These are phyloP conservation scores for Papilio xuthus DNA, from an alignment of 1,140 invertebrate genomes.

Conservation along the genomic window DNA sequence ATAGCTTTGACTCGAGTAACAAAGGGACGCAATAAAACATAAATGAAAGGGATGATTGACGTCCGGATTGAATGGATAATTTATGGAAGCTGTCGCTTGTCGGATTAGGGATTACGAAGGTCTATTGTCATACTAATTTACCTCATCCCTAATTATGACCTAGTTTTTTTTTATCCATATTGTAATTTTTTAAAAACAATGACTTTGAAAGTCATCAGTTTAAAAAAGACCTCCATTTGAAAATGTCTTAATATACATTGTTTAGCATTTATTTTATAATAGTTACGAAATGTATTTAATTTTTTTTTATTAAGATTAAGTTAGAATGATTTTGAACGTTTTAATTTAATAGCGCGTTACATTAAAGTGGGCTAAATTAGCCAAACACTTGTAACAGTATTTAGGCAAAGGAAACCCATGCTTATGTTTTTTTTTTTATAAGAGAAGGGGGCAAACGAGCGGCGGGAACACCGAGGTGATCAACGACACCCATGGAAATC, in stretches of 20 bases:
- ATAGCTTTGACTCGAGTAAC: slow-evolving; percentile 2
- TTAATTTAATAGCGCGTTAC: no score
- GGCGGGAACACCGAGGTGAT: no score
- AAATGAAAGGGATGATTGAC: slow-evolving; percentile 31
- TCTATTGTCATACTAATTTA: slow-evolving; percentile 34
- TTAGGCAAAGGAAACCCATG: no score
- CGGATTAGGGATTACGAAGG: slow-evolving; percentile 24
- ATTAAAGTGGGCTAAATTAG: no score
- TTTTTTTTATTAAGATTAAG: no score
- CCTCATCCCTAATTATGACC: slow-evolving; percentile 13
- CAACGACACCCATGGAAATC: no score
- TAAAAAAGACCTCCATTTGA: background rate
- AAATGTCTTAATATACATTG: background rate
- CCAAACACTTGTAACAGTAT: no score
- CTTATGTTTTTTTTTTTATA: no score
- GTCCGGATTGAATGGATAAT: slow-evolving; percentile 25
- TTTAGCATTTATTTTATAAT: no score
- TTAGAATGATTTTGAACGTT: no score
- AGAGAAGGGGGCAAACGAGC: no score
- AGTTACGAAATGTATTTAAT: no score
- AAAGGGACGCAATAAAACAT: slow-evolving; percentile 31
- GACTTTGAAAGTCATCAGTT: background rate
- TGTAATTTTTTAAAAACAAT: background rate
- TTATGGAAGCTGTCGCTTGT: slow-evolving; percentile 29
- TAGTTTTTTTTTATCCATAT: background rate